phyloP scores from a whole-genome alignment of 2,797 vertebrate genomes.

The Molossus alvarezi region DNA sequence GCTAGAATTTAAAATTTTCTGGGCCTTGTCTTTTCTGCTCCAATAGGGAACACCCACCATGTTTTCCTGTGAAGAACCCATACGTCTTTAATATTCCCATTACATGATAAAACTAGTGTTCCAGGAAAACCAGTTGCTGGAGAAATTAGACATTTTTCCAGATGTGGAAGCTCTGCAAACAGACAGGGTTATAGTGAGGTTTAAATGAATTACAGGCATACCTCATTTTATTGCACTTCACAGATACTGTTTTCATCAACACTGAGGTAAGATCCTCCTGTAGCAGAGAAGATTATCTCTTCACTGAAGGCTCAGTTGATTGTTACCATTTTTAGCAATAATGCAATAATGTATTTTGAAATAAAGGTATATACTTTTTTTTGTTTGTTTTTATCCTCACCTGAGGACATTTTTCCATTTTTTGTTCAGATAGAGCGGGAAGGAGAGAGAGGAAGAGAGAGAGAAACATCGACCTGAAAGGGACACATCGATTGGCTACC shows the following conservation, averaged over 20 bases:
- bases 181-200: not conserved
- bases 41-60: not conserved
- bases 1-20: conserved; percentile 52
- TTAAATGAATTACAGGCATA: not conserved
- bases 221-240: not conserved
- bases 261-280: not conserved
- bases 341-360: not conserved
- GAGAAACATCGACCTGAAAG: too few relatives aligned
- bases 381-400: too few relatives aligned
- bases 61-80: not conserved
- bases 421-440: too few relatives aligned
- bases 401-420: too few relatives aligned
- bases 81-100: not conserved
- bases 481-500: too few relatives aligned
- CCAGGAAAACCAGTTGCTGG: not conserved
- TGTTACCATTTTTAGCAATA: not conserved
- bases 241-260: not conserved
- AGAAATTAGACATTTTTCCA: not conserved
- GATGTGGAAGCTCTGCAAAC: not conserved
- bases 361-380: not conserved
- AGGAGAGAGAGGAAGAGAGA: too few relatives aligned
- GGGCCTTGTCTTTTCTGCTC: not conserved
- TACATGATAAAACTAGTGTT: not conserved
- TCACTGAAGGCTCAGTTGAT: not conserved
- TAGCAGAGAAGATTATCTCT: not conserved